Conservation (phyloP, 2,888 invertebrate species). For the Parnassius apollo region DNA sequence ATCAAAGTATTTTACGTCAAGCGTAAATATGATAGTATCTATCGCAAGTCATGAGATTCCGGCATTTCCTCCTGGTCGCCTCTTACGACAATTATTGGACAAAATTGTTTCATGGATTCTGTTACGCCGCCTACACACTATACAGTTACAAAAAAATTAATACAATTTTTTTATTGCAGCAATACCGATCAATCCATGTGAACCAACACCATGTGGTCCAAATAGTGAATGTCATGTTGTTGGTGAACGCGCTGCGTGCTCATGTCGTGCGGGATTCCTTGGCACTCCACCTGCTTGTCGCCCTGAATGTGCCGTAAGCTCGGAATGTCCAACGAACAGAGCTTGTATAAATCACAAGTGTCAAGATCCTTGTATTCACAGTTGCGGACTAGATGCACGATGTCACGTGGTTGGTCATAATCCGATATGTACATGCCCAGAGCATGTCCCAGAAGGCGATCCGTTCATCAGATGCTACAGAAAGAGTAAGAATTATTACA, state of each 20-base stretch:
- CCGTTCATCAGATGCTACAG: slow-evolving; percentile 86
- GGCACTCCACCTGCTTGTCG: slow-evolving; percentile 88
- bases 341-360: slow-evolving; percentile 90
- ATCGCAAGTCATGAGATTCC: too few relatives aligned
- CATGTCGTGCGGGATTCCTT: slow-evolving; percentile 85
- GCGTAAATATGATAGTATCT: too few relatives aligned
- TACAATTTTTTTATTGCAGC: slow-evolving; percentile 36
- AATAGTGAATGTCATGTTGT: slow-evolving; percentile 87
- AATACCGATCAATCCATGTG: slow-evolving; percentile 82
- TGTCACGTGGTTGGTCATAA: slow-evolving; percentile 91
- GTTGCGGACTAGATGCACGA: slow-evolving; percentile 88
- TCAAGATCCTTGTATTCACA: slow-evolving; percentile 87
- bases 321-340: slow-evolving; percentile 86
- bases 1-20: too few relatives aligned
- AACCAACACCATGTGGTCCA: slow-evolving; percentile 88
- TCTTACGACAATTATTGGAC: too few relatives aligned
- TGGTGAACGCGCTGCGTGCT: slow-evolving; percentile 87
- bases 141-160: not conserved
- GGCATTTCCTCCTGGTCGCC: too few relatives aligned
- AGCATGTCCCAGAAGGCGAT: slow-evolving; percentile 86
- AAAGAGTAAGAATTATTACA: slow-evolving; percentile 53
- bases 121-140: too few relatives aligned
- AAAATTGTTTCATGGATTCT: too few relatives aligned
- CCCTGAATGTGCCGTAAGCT: slow-evolving; percentile 88
- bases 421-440: slow-evolving; percentile 88